Percentiles rank a stretch among this genome's conserved stretches.
These are phyloP conservation scores for Microtus montanus DNA, from an alignment of 2,113 vertebrate genomes.

Conservation along the genomic window DNA sequence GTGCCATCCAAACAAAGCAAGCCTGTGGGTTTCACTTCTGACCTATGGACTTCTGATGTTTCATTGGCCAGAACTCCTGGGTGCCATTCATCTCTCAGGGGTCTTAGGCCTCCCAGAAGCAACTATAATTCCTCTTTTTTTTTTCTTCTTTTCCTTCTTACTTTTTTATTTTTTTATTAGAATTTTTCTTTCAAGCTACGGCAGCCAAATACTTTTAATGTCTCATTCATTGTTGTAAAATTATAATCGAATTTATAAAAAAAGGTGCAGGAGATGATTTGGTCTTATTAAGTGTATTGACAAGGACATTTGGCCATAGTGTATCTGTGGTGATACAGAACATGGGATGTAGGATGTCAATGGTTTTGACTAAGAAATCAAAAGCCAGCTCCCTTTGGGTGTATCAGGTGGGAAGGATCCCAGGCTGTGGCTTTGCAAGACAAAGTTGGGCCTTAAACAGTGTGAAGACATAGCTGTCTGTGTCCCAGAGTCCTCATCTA, in stretches of 20 bases:
- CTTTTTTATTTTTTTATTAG: neutral
- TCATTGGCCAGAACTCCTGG: slow-evolving; percentile 23
- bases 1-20: slow-evolving; percentile 2
- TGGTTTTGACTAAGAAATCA: neutral
- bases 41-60: neutral
- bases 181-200: slow-evolving; percentile 18
- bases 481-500: neutral
- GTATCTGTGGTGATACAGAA: neutral
- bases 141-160: neutral
- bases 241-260: neutral
- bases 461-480: neutral
- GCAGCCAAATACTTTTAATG: neutral
- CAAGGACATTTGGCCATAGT: neutral
- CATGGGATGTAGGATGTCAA: neutral
- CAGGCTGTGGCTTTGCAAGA: neutral
- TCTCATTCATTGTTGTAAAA: neutral
- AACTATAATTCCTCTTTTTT: slow-evolving; percentile 34
- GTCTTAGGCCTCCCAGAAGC: slow-evolving; percentile 15
- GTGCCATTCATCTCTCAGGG: slow-evolving; percentile 4
- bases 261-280: neutral
- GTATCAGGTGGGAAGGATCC: neutral
- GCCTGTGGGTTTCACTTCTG: neutral
- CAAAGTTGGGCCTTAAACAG: neutral
- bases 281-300: neutral
- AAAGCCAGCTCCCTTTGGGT: neutral